A percentile compares a stretch with the other conserved stretches of the same genome.
phyloP scores from a whole-genome alignment of 2,113 vertebrate species.

The Vulpes vulpes region DNA sequence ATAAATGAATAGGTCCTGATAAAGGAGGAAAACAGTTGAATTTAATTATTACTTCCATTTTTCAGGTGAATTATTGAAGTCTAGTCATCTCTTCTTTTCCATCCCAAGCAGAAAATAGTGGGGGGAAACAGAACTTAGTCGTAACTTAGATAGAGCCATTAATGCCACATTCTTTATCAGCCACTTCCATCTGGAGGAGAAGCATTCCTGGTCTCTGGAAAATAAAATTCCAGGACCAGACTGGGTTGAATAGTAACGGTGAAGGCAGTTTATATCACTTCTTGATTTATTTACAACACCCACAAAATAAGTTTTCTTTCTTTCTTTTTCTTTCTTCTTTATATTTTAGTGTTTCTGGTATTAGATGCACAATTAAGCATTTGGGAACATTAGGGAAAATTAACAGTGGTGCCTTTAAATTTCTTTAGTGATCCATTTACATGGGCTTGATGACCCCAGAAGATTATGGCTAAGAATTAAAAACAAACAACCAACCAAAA shows the following conservation, averaged over 20 bases:
- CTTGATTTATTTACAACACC: background rate
- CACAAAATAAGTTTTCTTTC: background rate
- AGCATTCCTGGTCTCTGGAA: background rate
- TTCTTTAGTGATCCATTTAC: background rate
- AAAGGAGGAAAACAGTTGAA: background rate
- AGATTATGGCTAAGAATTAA: background rate
- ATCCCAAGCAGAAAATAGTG: background rate
- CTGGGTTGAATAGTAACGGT: background rate
- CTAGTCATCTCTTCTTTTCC: background rate
- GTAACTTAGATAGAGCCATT: background rate
- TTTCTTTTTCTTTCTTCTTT: background rate
- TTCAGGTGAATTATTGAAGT: background rate
- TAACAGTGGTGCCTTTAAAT: background rate
- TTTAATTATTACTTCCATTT: background rate
- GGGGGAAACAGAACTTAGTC: background rate
- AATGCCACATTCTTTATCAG: background rate
- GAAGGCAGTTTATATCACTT: background rate
- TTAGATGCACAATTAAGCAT: background rate
- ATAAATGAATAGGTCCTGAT: background rate
- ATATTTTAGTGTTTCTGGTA: background rate
- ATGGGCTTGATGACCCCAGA: background rate
- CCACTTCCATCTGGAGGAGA: background rate
- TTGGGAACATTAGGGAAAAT: background rate
- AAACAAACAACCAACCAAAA: background rate
- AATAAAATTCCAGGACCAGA: background rate